Percentiles rank a stretch among this genome's conserved stretches.
phyloP scores from a whole-genome alignment of 2,888 invertebrate species.

The Lottia gigantea region DNA sequence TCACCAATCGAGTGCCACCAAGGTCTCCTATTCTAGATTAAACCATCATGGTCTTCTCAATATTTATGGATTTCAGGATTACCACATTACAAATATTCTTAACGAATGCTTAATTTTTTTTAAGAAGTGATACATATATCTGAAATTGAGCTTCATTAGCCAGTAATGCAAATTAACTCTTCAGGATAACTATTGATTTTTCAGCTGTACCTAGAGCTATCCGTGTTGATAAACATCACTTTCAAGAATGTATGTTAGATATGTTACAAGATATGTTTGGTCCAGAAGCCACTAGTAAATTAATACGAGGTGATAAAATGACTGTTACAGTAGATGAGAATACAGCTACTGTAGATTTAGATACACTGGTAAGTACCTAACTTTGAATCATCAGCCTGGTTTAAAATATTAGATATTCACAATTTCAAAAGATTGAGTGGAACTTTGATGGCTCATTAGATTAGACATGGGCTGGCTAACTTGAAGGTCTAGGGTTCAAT shows the following conservation, averaged over 20 bases:
- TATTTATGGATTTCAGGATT: too few relatives aligned
- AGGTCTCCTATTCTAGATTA: too few relatives aligned
- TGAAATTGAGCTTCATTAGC: too few relatives aligned
- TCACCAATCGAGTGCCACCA: too few relatives aligned
- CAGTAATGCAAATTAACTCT: too few relatives aligned
- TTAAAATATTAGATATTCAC: too few relatives aligned
- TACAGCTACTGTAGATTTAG: conserved; percentile 85
- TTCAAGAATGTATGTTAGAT: conserved; percentile 88
- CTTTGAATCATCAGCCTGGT: too few relatives aligned
- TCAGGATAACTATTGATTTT: conserved; percentile 22
- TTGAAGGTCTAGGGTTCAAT: neutral
- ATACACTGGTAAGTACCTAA: conserved; percentile 78
- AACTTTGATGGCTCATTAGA: neutral
- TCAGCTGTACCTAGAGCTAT: conserved; percentile 68
- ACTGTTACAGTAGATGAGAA: conserved; percentile 87
- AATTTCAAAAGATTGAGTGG: neutral
- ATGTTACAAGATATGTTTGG: conserved; percentile 96
- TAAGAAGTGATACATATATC: neutral
- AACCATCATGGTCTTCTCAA: too few relatives aligned
- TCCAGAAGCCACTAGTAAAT: conserved; percentile 90
- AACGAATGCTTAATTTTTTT: too few relatives aligned
- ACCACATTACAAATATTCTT: too few relatives aligned
- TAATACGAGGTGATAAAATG: conserved; percentile 89
- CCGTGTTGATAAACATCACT: conserved; percentile 90
- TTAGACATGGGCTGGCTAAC: neutral